A percentile compares a stretch with the other conserved stretches of the same genome.
phyloP scores from a whole-genome alignment of 2,888 invertebrate species.

The Oeneis ivallda region DNA sequence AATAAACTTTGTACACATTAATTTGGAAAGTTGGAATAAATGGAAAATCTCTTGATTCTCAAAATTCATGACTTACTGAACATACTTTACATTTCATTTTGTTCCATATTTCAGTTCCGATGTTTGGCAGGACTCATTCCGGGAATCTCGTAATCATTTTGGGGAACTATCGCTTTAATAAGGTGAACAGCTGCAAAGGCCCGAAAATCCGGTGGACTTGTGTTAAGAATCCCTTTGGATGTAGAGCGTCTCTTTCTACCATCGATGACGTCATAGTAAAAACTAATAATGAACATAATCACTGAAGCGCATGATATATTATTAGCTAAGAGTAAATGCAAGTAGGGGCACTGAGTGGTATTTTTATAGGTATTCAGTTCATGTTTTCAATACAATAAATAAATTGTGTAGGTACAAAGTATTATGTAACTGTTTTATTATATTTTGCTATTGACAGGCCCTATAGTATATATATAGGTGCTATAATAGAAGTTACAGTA shows the following conservation, averaged over 20 bases:
- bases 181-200: constrained; percentile 44
- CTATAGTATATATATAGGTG: too few relatives aligned
- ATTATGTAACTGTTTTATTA: too few relatives aligned
- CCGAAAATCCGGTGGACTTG: constrained; percentile 51
- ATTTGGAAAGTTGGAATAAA: too few relatives aligned
- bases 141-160: constrained; percentile 51
- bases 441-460: too few relatives aligned
- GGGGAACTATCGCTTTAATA: constrained; percentile 49
- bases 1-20: too few relatives aligned
- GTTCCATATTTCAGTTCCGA: constrained; percentile 37
- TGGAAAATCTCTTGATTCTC: too few relatives aligned
- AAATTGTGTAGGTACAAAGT: too few relatives aligned
- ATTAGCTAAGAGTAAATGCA: background rate
- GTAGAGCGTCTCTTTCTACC: constrained; percentile 47
- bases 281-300: constrained; percentile 48
- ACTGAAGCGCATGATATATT: constrained; percentile 36
- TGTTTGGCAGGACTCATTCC: constrained; percentile 43
- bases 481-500: too few relatives aligned
- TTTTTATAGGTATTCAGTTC: too few relatives aligned
- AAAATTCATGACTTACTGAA: too few relatives aligned
- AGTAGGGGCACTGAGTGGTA: background rate
- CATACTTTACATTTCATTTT: background rate
- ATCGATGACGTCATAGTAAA: constrained; percentile 45
- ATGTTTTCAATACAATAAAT: too few relatives aligned
- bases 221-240: constrained; percentile 43